Base-by-base conservation (phyloP, 1,140 invertebrate species). In the Bombus sylvicola region DNA sequence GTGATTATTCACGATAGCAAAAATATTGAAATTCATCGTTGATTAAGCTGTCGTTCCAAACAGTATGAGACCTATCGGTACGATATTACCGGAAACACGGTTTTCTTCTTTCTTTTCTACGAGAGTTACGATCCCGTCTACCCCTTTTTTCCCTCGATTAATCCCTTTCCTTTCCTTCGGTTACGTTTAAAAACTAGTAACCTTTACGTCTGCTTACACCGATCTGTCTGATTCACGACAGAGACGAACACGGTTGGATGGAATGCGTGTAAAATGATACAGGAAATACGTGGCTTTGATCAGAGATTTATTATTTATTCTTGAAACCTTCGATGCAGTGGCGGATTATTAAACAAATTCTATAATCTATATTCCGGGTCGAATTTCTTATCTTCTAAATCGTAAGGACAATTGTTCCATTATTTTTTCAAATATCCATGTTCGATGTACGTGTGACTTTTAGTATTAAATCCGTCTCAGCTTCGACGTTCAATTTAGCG, bases 141-240 rank as follows among this genome's bases (percentile, higher is more conserved):
- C 15, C 57, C 64, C 47, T 18, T 47, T 47, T 47, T 47, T 6
- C 47, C 5, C 47, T 53, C 47, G 47, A 53, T 53, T 53, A 53
- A 53, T 53, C 18, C 47, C 47, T 53, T 53, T 62, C 69, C 68
- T 62, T 1, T 68, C 31, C 53, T 22, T 69, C 43, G 75, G 37
- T 62, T 79, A 37, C 28, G 78, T 88, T 81, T 69, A 57, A 28
- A 34, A 80, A 72, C 6, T 34, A 62, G 39, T 37, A 37, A 59
- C 43, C 53, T 73, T 66, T 53, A 15, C 43, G 39, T 76, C 47
- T 69, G 86, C 71, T 85, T 87, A 81, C 77, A 68, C 39, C 72
- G 82, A 84, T 81, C 87, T 76, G 47, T 85, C 84, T 31, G 43
- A 82, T 31, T 57, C 74, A 41, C 41, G 59, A 25, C 39, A 66